Evolutionary conservation across 2,888 invertebrate genomes (phyloP).

Genomic region (Conops quadrifasciatus): DNA sequence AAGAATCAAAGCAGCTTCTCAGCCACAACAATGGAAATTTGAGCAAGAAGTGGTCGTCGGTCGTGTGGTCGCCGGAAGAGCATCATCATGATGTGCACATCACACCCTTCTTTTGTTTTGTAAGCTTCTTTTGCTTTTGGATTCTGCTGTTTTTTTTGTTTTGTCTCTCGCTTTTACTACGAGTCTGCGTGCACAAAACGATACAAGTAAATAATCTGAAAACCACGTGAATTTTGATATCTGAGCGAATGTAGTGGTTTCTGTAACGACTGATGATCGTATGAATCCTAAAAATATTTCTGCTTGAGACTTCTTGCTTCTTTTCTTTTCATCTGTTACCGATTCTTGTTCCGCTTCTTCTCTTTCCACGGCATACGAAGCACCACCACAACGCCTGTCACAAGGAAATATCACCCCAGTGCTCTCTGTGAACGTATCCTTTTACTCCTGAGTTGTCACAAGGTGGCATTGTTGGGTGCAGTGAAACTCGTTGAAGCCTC

Average conservation of each 20-base stretch:
- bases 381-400: no score
- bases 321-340: no score
- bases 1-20: background rate
- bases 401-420: no score
- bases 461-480: background rate
- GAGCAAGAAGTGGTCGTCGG: constrained; percentile 29
- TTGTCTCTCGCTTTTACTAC: background rate
- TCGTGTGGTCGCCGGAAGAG: constrained; percentile 34
- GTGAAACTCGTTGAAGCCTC: constrained; percentile 18
- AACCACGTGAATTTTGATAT: constrained; percentile 51
- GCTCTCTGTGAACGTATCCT: constrained; percentile 13
- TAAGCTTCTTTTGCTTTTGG: background rate
- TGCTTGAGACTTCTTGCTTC: background rate
- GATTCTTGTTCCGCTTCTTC: background rate
- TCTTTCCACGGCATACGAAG: background rate
- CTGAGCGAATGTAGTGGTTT: constrained; percentile 45
- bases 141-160: background rate
- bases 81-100: constrained; percentile 10
- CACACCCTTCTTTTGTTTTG: constrained; percentile 4
- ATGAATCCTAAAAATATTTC: constrained; percentile 1
- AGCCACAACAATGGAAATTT: constrained; percentile 20
- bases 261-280: constrained; percentile 31
- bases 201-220: constrained; percentile 47
- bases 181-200: constrained; percentile 7
- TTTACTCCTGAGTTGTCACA: constrained; percentile 23